Evolutionary conservation across 2,797 vertebrate genomes (phyloP).

Genomic region (Acanthopagrus latus): DNA sequence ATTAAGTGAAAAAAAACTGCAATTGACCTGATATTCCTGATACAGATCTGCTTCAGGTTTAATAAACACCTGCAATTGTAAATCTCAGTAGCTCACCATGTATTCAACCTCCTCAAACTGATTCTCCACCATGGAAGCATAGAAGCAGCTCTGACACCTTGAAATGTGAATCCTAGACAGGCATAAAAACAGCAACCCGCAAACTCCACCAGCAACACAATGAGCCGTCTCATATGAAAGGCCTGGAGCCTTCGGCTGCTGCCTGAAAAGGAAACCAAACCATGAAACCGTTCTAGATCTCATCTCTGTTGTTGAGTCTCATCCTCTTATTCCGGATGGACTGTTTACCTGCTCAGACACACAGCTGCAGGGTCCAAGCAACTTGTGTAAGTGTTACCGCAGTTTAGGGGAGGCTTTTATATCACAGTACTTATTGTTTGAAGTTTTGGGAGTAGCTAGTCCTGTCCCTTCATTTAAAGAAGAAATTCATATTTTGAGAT

Average conservation of each 20-base stretch:
- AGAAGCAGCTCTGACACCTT: not conserved
- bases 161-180: not conserved
- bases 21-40: not conserved
- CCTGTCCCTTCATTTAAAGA: no score
- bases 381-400: not conserved
- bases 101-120: not conserved
- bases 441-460: no score
- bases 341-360: constrained; percentile 9
- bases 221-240: not conserved
- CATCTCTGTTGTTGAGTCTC: not conserved
- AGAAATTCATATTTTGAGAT: no score
- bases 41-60: not conserved
- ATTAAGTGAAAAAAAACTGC: not conserved
- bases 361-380: constrained; percentile 6
- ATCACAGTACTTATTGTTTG: no score
- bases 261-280: not conserved
- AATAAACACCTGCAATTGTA: not conserved
- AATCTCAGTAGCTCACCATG: not conserved
- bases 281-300: not conserved
- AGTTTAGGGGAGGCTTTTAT: no score
- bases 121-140: not conserved
- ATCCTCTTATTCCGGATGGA: not conserved
- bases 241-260: not conserved
- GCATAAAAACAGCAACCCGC: not conserved
- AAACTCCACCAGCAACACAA: constrained; percentile 9